Evolutionary conservation across 1,140 invertebrate species (phyloP).

Genomic region (Calephelis virginiensis): DNA sequence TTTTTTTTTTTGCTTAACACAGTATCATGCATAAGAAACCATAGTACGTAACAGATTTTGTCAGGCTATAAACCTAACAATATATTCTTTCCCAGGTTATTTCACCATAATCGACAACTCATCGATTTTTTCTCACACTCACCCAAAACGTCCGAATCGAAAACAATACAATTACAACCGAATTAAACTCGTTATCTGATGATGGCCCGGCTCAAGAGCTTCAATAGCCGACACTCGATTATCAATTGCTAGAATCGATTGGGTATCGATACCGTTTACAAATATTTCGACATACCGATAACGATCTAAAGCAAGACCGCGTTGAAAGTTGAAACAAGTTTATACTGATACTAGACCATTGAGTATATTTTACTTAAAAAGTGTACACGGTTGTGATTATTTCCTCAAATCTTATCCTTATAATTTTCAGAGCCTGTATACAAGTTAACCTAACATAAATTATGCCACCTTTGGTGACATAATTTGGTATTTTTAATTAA

Average conservation of each 20-base stretch:
- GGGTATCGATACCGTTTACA: conserved; percentile 65
- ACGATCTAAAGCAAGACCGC: conserved; percentile 39
- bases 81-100: background rate
- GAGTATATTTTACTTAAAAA: background rate
- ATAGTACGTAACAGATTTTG: no score
- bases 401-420: no score
- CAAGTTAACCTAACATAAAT: no score
- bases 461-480: no score
- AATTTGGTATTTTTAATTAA: no score
- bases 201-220: conserved; percentile 39
- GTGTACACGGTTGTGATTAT: background rate
- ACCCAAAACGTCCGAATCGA: conserved; percentile 32
- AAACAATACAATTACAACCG: conserved; percentile 48
- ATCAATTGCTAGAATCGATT: conserved; percentile 50
- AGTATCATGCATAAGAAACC: no score
- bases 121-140: conserved; percentile 2
- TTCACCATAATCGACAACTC: background rate
- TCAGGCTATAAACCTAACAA: no score
- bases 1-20: no score
- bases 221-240: conserved; percentile 42
- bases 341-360: conserved; percentile 33
- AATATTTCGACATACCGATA: conserved; percentile 73
- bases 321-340: conserved; percentile 41
- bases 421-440: no score
- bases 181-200: conserved; percentile 48